Base-by-base conservation (phyloP, 2,888 invertebrate genomes). In the Metopia argyrocephala region DNA sequence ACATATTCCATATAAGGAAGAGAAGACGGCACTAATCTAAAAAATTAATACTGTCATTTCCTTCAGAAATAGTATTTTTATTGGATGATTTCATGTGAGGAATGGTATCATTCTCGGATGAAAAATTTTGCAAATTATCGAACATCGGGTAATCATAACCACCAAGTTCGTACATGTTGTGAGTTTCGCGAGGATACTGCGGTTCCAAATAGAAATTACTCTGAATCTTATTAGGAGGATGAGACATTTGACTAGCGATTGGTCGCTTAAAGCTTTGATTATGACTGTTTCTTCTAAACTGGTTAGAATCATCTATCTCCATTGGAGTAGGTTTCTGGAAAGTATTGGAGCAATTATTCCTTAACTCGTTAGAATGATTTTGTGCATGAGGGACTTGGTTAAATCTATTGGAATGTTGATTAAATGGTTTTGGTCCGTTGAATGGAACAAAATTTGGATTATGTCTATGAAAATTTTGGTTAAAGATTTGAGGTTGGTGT, bases 1-100 rank as follows among this genome's bases (percentile, higher is more conserved):
- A 45, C 21, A 23, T 54, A 65, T 27, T 59, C 65, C 5, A 46
- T n/a, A 50, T 23, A 65, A 5, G 74, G 74, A 21, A 65, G 64
- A 20, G 74, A 74, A 48, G 59, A 73, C 23, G 38, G 20, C 21
- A 20, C 38, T 64, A 54, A 5, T 61, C 73, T 64, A 73, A 73
- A 73, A 64, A 71, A 62, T 71, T 61, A 45, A 62, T n/a, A 31
- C 3, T 61, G 9, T 52, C 25, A 5, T 48, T 48, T 38, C 38
- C 31, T 18, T 57, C 20, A 9, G 3, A 31, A 31, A 31, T 31
- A 31, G 31, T 31, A 3, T 31, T 31, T 31, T 46, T 5, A 3
- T n/a, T n/a, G n/a, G n/a, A n/a, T n/a, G n/a, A n/a, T 5, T 38
- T 38, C 38, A 46, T 46, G n/a, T 46, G 2, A 3, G 46, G 46